These are phyloP conservation scores for Myxocyprinus asiaticus DNA, from an alignment of 2,113 vertebrate species.

Conservation along the genomic window DNA sequence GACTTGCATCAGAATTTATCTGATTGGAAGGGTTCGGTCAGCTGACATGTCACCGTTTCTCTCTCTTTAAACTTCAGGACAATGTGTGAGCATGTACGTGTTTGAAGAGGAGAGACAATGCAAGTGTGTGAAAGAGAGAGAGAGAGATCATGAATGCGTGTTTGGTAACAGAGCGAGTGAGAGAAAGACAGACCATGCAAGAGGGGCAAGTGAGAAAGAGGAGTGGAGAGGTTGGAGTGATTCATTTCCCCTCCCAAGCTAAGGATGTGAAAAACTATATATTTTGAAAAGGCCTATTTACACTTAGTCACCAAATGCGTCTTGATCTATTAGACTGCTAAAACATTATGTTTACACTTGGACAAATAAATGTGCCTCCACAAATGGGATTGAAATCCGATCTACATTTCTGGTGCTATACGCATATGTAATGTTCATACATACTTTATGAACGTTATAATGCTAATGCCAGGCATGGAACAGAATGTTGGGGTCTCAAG, in stretches of 20 bases:
- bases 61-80: conserved; percentile 80
- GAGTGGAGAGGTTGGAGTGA: neutral
- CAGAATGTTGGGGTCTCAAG: too few species aligned
- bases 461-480: too few species aligned
- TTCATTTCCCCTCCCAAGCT: conserved; percentile 4
- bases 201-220: conserved; percentile 1
- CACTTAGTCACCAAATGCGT: too few species aligned
- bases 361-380: too few species aligned
- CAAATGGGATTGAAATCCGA: too few species aligned
- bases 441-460: too few species aligned
- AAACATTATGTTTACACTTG: too few species aligned
- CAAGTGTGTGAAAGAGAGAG: neutral
- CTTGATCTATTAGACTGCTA: too few species aligned
- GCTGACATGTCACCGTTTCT: conserved; percentile 77
- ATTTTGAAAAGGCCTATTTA: too few species aligned
- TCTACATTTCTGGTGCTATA: too few species aligned
- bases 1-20: conserved; percentile 91
- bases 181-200: conserved; percentile 8
- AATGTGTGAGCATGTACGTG: conserved; percentile 54
- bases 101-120: conserved; percentile 14
- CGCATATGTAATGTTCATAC: too few species aligned
- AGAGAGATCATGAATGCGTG: neutral
- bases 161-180: neutral
- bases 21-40: conserved; percentile 88
- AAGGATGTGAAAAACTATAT: too few species aligned